These are phyloP conservation scores for Chesias legatella DNA, from an alignment of 2,888 invertebrate genomes.

Conservation along the genomic window DNA sequence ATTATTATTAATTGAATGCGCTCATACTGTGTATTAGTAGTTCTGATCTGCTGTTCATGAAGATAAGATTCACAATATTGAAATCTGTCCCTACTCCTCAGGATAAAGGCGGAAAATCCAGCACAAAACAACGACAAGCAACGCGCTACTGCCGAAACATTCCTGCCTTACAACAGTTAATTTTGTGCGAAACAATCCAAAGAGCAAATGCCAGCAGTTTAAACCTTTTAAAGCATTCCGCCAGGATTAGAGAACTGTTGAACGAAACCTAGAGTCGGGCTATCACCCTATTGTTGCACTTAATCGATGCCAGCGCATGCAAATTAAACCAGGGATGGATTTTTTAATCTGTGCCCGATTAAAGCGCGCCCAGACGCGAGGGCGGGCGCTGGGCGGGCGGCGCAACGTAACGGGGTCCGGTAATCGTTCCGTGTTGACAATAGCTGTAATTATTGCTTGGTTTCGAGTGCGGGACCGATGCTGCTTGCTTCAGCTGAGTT, in stretches of 20 bases:
- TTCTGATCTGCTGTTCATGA: too few species aligned
- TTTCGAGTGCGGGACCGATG: conserved; percentile 11
- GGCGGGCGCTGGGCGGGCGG: conserved; percentile 22
- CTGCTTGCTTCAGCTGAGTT: conserved; percentile 3
- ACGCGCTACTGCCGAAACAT: not conserved
- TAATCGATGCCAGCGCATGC: conserved; percentile 48
- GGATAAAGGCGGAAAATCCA: too few species aligned
- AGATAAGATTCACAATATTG: too few species aligned
- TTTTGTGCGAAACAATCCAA: not conserved
- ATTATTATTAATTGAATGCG: too few species aligned
- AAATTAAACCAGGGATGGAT: conserved; percentile 47
- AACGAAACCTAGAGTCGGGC: conserved; percentile 12
- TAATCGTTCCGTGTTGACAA: conserved; percentile 53
- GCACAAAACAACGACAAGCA: too few species aligned
- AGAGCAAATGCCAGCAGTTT: conserved; percentile 5
- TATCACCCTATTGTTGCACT: conserved; percentile 42
- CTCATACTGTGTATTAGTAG: too few species aligned
- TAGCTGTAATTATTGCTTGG: conserved; percentile 44
- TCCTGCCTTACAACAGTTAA: not conserved
- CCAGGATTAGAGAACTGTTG: conserved; percentile 15
- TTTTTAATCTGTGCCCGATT: conserved; percentile 45
- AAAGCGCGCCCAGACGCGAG: conserved; percentile 34
- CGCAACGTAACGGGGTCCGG: conserved; percentile 31
- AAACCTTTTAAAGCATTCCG: conserved; percentile 22
- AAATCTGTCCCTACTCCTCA: too few species aligned